phyloP scores from a whole-genome alignment of 2,113 vertebrate genomes.

The Todiramphus saurophagus region DNA sequence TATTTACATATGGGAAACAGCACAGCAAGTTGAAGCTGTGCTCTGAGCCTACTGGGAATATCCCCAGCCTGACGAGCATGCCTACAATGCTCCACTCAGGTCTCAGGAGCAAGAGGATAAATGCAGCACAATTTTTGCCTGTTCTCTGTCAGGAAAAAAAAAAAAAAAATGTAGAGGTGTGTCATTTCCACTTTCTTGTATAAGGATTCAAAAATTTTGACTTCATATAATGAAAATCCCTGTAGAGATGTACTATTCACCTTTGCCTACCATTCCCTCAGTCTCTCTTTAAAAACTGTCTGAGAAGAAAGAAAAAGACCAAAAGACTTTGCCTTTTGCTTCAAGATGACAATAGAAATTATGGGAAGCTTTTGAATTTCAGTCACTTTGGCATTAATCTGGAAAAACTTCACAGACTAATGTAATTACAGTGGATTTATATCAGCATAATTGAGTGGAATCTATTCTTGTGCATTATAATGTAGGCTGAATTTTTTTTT shows the following conservation, averaged over 20 bases:
- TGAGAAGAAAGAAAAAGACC: not conserved
- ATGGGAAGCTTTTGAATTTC: not conserved
- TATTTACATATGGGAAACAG: not conserved
- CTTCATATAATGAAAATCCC: not conserved
- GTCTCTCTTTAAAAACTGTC: not conserved
- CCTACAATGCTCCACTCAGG: not conserved
- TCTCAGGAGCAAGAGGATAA: not conserved
- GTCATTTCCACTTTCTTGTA: not conserved
- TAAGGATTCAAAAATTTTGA: not conserved
- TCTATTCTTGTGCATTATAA: not conserved
- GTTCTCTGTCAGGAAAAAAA: not conserved
- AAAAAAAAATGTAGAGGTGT: not conserved
- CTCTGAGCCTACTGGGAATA: not conserved
- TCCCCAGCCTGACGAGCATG: accelerated
- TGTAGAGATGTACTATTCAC: not conserved
- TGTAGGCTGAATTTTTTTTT: not conserved
- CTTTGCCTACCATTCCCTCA: not conserved
- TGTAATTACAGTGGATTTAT: constrained; percentile 4
- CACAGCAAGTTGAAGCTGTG: not conserved
- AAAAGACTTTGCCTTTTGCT: not conserved
- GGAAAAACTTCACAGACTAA: constrained; percentile 6
- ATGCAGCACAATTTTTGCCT: not conserved
- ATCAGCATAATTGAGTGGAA: not conserved
- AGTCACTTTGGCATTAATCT: not conserved
- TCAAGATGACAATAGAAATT: not conserved